Base-by-base conservation (phyloP, 2,888 invertebrate genomes). In the Drosophila subquinaria region DNA sequence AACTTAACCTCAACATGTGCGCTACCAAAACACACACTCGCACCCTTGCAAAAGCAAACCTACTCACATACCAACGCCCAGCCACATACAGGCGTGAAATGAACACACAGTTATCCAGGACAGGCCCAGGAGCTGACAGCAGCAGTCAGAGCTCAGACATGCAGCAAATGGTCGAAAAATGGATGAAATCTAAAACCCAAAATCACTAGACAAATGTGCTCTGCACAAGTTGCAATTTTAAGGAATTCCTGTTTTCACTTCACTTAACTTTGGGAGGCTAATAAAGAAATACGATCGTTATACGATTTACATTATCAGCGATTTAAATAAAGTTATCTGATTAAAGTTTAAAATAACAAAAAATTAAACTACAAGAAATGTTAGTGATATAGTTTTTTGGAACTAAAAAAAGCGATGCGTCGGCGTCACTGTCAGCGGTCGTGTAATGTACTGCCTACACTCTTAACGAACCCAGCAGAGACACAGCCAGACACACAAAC, bases 1-100 rank as follows among this genome's bases (percentile, higher is more conserved):
- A 81, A 86, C 79, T 79, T 73, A 69, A 66, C 81, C 76, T 69
- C 87, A 73, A 66, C 89, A 86, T 83, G 89, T 78, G 87, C 79
- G 51, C 43, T 53, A 17, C 45, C 27, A 64, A 64, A 55, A 52
- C 69, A 60, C 61, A 51, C 53, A 53, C 43, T 60, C 71, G 52
- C 61, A 47, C 56, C 50, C 40, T 51, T 17, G 52, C 61, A 53
- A 13, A 45, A 10, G 36, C 47, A 43, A 9, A n/a, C 43, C 6
- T 43, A 55, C 15, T 50, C 20, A 51, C 57, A 27, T 17, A 20
- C 35, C 6, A 45, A 56, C 56, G 56, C 45, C 23, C 45, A 35
- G 6, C 23, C 51, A 36, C 9, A 48, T n/a, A 55, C 6, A 35
- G 69, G 79, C 83, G 69, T 72, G 69, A 88, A 83, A 82, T 88